Evolutionary conservation across 1,140 invertebrate species (phyloP).

Genomic region (Diorhabda sublineata): DNA sequence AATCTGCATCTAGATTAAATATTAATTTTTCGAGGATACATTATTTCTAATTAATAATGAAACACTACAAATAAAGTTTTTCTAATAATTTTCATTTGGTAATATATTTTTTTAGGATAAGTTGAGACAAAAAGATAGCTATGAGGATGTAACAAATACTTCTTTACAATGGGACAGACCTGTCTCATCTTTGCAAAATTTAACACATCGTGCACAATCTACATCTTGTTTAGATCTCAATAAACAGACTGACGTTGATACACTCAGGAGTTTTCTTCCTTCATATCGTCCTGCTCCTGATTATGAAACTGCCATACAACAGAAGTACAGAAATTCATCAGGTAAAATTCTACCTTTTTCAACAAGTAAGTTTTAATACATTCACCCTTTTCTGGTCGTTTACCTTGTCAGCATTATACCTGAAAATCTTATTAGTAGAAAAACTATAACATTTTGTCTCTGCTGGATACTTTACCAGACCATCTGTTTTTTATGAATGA

Average conservation of each 20-base stretch:
- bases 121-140: constrained; percentile 39
- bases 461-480: too few species aligned
- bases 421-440: too few species aligned
- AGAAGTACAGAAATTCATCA: constrained; percentile 62
- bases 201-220: constrained; percentile 58
- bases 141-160: constrained; percentile 41
- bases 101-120: constrained; percentile 24
- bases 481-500: too few species aligned
- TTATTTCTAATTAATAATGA: neutral
- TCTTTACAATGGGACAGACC: constrained; percentile 33
- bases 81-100: neutral
- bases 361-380: too few species aligned
- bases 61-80: neutral
- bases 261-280: constrained; percentile 68
- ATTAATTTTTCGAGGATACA: neutral
- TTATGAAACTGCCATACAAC: constrained; percentile 88
- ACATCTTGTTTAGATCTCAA: constrained; percentile 67
- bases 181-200: constrained; percentile 27
- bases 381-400: too few species aligned
- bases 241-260: constrained; percentile 51
- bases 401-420: too few species aligned
- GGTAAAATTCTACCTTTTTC: constrained; percentile 1
- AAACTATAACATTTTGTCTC: too few species aligned
- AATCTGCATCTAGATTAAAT: constrained; percentile 1
- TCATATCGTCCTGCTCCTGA: constrained; percentile 89